Percentiles rank a stretch among this genome's conserved stretches.
These are phyloP conservation scores for Sarcophaga subvicina DNA, from an alignment of 2,888 invertebrate species.

Conservation along the genomic window DNA sequence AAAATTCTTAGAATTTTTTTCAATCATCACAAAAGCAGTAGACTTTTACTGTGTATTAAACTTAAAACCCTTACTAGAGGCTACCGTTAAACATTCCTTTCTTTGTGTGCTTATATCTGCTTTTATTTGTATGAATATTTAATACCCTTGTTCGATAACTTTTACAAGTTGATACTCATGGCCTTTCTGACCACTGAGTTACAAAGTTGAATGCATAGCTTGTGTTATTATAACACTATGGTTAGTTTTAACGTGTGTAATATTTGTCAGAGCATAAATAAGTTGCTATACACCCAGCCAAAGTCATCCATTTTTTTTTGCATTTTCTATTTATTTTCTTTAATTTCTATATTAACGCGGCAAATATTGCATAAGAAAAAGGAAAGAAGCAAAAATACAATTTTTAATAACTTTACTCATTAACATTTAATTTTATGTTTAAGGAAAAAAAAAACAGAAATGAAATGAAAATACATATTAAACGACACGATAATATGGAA, in stretches of 20 bases:
- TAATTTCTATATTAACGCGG: background rate
- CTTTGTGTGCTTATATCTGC: no score
- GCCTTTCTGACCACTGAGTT: no score
- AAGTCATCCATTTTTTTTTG: background rate
- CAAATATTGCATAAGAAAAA: slow-evolving; percentile 45
- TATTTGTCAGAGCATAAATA: slow-evolving; percentile 19
- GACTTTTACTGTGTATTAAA: no score
- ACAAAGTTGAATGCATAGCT: no score
- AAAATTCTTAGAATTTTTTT: no score
- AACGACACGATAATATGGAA: slow-evolving; percentile 11
- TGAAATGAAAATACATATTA: background rate
- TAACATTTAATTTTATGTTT: slow-evolving; percentile 59
- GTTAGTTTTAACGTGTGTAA: slow-evolving; percentile 5
- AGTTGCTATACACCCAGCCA: background rate
- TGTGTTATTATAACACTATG: no score
- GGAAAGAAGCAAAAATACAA: slow-evolving; percentile 43
- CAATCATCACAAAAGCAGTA: no score
- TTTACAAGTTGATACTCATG: no score
- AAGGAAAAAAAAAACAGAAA: slow-evolving; percentile 19
- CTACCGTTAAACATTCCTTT: no score
- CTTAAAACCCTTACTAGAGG: no score
- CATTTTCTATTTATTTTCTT: slow-evolving; percentile 2
- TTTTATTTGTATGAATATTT: no score
- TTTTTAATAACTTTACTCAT: slow-evolving; percentile 38
- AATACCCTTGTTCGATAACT: no score